Percentiles rank a stretch among this genome's conserved stretches.
Evolutionary conservation across 2,888 invertebrate genomes (phyloP).

Genomic region (Rhingia rostrata): DNA sequence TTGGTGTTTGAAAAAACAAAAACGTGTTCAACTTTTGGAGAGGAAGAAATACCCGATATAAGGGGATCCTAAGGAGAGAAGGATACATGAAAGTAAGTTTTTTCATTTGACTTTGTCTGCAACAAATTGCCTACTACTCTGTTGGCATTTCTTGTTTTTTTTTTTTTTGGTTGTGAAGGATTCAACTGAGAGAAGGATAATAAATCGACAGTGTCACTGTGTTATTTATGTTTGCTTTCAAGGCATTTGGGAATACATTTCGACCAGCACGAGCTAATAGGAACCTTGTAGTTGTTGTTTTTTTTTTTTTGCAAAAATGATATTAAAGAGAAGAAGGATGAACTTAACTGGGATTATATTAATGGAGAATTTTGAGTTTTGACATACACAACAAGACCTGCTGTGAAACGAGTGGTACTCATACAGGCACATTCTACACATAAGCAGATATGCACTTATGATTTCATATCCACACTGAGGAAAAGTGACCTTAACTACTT

Average conservation of each 20-base stretch:
- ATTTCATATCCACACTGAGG: too few relatives aligned
- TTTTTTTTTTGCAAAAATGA: too few relatives aligned
- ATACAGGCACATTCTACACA: too few relatives aligned
- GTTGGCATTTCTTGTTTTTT: slow-evolving; percentile 4
- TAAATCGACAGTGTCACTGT: slow-evolving; percentile 21
- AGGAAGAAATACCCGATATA: slow-evolving; percentile 5
- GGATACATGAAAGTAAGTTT: slow-evolving; percentile 1
- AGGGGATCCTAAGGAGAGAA: not conserved
- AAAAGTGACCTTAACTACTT: too few relatives aligned
- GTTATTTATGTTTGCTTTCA: slow-evolving; percentile 20
- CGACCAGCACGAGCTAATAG: not conserved
- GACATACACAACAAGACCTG: too few relatives aligned
- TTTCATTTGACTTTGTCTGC: slow-evolving; percentile 17
- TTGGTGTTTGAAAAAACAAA: slow-evolving; percentile 17
- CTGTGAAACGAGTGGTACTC: too few relatives aligned
- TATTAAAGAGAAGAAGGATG: too few relatives aligned
- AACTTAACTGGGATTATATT: too few relatives aligned
- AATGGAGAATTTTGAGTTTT: too few relatives aligned
- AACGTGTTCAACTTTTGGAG: not conserved
- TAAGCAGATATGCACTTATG: too few relatives aligned
- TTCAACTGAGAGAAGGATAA: slow-evolving; percentile 16
- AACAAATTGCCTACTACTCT: slow-evolving; percentile 36
- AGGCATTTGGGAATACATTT: not conserved
- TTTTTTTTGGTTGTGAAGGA: not conserved
- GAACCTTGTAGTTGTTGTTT: too few relatives aligned